A percentile compares a stretch with the other conserved stretches of the same genome.
phyloP scores from a whole-genome alignment of 2,888 invertebrate genomes.

The Sphinx pinastri region DNA sequence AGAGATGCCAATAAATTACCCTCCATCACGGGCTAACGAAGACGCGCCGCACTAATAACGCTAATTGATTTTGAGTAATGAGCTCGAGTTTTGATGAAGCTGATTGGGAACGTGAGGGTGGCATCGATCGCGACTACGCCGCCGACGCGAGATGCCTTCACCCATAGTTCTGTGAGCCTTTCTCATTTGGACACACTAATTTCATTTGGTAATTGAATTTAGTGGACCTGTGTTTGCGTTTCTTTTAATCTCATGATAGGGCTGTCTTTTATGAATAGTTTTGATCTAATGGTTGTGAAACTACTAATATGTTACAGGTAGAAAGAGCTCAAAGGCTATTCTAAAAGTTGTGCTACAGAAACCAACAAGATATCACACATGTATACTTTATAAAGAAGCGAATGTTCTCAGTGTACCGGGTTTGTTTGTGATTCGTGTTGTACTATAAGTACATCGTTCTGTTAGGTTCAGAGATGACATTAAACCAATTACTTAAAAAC shows the following conservation, averaged over 20 bases:
- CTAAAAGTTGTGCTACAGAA: no score
- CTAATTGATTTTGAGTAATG: conserved; percentile 85
- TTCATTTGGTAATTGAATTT: conserved; percentile 44
- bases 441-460: no score
- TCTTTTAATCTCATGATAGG: conserved; percentile 25
- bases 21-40: conserved; percentile 85
- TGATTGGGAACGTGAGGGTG: conserved; percentile 68
- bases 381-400: no score
- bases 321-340: no score
- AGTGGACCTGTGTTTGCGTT: conserved; percentile 34
- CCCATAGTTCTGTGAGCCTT: conserved; percentile 38
- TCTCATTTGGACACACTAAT: conserved; percentile 34
- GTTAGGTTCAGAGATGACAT: no score
- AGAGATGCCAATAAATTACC: conserved; percentile 86
- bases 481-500: no score
- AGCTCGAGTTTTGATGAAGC: conserved; percentile 82
- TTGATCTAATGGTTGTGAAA: conserved; percentile 9
- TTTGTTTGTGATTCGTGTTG: no score
- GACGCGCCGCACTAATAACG: conserved; percentile 84
- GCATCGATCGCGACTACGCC: conserved; percentile 59
- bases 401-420: no score
- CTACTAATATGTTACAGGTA: no score
- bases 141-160: conserved; percentile 24
- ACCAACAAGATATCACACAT: no score
- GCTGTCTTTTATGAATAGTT: conserved; percentile 14